phyloP scores from a whole-genome alignment of 2,888 invertebrate species.

The Cerceris ruficornis region DNA sequence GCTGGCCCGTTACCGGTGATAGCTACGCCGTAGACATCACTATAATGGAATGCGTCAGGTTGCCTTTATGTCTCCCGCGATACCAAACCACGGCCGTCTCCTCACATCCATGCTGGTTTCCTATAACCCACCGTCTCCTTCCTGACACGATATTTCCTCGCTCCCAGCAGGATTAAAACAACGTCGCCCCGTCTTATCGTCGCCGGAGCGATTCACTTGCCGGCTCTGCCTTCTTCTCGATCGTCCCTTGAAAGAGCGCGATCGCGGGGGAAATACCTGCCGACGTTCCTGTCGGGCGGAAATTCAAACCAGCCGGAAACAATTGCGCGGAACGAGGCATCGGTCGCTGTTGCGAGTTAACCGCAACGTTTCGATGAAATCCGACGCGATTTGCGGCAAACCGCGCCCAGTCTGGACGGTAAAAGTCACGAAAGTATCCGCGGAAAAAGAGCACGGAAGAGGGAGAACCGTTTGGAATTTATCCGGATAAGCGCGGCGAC shows the following conservation, averaged over 20 bases:
- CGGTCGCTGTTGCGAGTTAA: too few relatives aligned
- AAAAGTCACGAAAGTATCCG: conserved; percentile 12
- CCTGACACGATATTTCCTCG: conserved; percentile 18
- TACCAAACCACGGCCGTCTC: conserved; percentile 36
- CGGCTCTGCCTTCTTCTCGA: too few relatives aligned
- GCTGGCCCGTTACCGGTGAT: conserved; percentile 70
- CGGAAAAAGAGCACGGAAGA: not conserved
- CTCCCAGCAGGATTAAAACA: conserved; percentile 40
- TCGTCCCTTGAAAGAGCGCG: too few relatives aligned
- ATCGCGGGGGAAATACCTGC: too few relatives aligned
- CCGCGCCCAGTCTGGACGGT: conserved; percentile 1
- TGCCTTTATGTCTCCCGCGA: conserved; percentile 74
- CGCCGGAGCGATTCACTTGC: not conserved
- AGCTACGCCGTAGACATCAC: conserved; percentile 72
- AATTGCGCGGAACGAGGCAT: too few relatives aligned
- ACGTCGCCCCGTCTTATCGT: conserved; percentile 26
- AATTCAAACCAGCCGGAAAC: too few relatives aligned
- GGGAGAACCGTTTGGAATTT: conserved; percentile 13
- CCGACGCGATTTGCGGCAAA: not conserved
- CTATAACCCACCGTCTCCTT: conserved; percentile 30
- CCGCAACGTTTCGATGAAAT: conserved; percentile 22
- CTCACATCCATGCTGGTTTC: conserved; percentile 36
- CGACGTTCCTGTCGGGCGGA: too few relatives aligned
- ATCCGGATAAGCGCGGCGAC: conserved; percentile 33
- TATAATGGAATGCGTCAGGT: conserved; percentile 77